Conservation (phyloP, 2,113 vertebrate genomes). For the Azemiops feae region DNA sequence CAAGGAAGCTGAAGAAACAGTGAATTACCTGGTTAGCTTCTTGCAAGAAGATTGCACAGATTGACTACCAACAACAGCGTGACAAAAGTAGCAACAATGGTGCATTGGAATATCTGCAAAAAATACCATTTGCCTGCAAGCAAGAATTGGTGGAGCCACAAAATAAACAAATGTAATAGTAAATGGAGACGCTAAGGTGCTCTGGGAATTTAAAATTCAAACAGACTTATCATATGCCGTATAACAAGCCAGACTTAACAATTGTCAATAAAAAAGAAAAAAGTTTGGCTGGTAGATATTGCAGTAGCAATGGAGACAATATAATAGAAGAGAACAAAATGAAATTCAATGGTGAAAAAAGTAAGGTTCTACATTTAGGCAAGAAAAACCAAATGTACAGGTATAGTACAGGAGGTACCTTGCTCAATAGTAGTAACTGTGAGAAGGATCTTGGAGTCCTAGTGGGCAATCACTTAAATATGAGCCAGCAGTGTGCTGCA, state of each 20-base stretch:
- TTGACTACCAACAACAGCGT: not conserved
- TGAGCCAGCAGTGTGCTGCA: no score
- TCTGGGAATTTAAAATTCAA: not conserved
- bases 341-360: no score
- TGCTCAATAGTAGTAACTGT: no score
- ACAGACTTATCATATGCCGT: not conserved
- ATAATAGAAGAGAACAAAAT: not conserved
- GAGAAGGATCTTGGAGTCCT: no score
- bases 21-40: not conserved
- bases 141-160: not conserved
- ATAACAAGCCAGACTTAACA: not conserved
- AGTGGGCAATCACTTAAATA: no score
- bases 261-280: not conserved
- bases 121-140: not conserved
- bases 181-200: not conserved
- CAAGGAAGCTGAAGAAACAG: not conserved
- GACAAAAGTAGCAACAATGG: not conserved
- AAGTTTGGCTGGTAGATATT: not conserved
- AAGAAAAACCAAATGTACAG: no score
- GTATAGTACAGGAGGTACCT: no score
- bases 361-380: no score
- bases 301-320: not conserved
- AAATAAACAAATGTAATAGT: not conserved
- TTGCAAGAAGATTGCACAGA: not conserved
- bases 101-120: not conserved